Conservation (phyloP, 1,140 invertebrate species). For the Piezodorus guildinii region DNA sequence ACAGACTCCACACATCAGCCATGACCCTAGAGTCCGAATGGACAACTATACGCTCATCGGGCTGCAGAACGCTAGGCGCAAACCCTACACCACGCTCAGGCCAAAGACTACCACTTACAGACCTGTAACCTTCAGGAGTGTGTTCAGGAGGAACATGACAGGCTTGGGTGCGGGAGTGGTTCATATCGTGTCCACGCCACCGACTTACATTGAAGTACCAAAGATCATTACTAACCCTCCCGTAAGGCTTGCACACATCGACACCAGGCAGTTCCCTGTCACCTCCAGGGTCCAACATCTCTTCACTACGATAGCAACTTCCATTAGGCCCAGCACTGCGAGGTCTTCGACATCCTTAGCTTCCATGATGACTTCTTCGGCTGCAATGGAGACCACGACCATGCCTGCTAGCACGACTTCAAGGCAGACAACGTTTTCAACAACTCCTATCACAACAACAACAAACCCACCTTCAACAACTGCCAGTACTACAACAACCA, state of each 20-base stretch:
- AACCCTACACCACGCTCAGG: constrained; percentile 10
- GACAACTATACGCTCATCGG: constrained; percentile 3
- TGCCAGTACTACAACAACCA: constrained; percentile 3
- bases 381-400: constrained; percentile 8
- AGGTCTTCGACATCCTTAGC: constrained; percentile 3
- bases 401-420: constrained; percentile 13
- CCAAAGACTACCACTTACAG: constrained; percentile 20
- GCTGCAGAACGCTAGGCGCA: constrained; percentile 9
- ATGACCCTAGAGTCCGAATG: not conserved
- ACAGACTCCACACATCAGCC: not conserved
- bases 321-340: not conserved
- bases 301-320: not conserved
- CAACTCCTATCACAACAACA: constrained; percentile 18
- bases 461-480: constrained; percentile 10
- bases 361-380: constrained; percentile 1
- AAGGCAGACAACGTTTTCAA: not conserved
- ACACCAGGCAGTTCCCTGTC: not conserved
- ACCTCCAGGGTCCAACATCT: not conserved
- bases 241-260: not conserved
- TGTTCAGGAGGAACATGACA: constrained; percentile 20
- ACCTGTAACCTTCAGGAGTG: constrained; percentile 17
- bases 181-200: constrained; percentile 19
- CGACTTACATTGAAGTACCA: constrained; percentile 23
- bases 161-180: constrained; percentile 9
- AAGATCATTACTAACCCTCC: constrained; percentile 3